Base-by-base conservation (phyloP, 2,888 invertebrate genomes). In the Oegoconia quadripuncta region DNA sequence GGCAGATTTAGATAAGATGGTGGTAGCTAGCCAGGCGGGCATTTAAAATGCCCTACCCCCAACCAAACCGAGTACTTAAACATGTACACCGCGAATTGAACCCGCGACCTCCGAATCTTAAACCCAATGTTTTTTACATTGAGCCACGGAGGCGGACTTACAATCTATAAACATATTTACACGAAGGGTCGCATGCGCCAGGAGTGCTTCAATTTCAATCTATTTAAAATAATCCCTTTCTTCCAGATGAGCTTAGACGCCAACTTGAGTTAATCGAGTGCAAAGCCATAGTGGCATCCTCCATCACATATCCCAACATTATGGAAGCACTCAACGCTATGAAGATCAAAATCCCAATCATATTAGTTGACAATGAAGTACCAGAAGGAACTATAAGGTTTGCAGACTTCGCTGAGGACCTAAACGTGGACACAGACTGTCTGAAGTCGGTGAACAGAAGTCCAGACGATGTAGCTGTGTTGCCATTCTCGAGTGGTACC, bases 401-500 rank as follows among this genome's bases (percentile, higher is more conserved):
- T 58, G 82, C 88, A 8, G 92, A 92, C 59, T 65, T 91, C n/a
- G 88, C 88, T 0, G 88, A 90, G 58, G 88, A 87, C 23, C 75
- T 88, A 39, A 69, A 69, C 35, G 67, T 90, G 3, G 88, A 91
- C 37, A 84, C 86, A 0, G 75, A 80, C 31, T 83, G 84, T 47
- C 57, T 91, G 35, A 88, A 80, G 45, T 63, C 77, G 0, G 76
- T 83, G 14, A 66, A 76, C 6, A 61, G 87, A 23, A 66, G 59
- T 20, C 67, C 88, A 0, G 83, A 92, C 6, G 93, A 94, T 52
- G 60, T 92, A 3, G 90, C 90, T 0, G 75, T 94, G 12, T 61
- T 96, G 48, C 95, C 95, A 0, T 96, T 93, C 72, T 96, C 96
- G 0, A 95, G 95, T 62, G 95, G 95, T 0, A 97, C 97, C 0